Percentiles rank a stretch among this genome's conserved stretches.
Conservation (phyloP, 2,113 vertebrate genomes). For the Trogon surrucura region DNA sequence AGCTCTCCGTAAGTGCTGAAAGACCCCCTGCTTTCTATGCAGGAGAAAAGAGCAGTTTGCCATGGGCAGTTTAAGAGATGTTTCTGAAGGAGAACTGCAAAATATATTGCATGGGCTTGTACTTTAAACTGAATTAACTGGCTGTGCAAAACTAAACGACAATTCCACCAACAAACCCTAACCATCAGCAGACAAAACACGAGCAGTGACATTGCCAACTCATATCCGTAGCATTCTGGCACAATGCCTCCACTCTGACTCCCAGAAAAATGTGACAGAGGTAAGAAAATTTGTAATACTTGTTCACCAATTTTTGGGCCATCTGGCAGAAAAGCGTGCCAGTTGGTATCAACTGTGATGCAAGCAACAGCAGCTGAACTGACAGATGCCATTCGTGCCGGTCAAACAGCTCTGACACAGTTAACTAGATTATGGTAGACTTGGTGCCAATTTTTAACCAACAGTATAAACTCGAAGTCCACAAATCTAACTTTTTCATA, state of each 20-base stretch:
- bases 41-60: neutral
- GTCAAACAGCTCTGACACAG: neutral
- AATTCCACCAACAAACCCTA: neutral
- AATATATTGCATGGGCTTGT: neutral
- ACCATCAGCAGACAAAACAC: neutral
- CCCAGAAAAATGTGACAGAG: neutral
- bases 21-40: neutral
- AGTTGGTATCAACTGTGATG: neutral
- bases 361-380: neutral
- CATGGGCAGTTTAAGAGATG: neutral
- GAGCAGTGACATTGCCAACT: neutral
- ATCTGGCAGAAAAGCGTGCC: neutral
- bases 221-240: neutral
- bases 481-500: neutral
- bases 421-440: neutral
- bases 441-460: neutral
- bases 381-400: neutral
- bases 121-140: neutral
- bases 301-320: conserved; percentile 26
- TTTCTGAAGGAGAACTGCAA: neutral
- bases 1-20: neutral
- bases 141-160: neutral
- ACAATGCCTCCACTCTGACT: neutral
- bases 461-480: neutral
- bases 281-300: conserved; percentile 25